A percentile compares a stretch with the other conserved stretches of the same genome.
Conservation (phyloP, 1,140 invertebrate genomes). For the Zeugodacus cucurbitae region DNA sequence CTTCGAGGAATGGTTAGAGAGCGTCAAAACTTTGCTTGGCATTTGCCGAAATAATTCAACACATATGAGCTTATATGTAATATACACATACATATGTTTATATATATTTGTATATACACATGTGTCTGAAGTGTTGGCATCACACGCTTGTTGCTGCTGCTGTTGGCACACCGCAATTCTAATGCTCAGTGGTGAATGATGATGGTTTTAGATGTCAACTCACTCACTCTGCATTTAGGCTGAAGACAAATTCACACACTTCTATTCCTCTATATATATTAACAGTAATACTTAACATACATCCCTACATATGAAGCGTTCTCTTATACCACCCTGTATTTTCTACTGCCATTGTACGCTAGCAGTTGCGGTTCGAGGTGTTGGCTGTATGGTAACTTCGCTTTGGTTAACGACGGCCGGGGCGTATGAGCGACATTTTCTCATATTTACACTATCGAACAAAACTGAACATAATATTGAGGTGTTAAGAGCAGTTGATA, state of each 20-base stretch:
- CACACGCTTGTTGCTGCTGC: neutral
- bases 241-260: neutral
- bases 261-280: neutral
- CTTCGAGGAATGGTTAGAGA: no score
- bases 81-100: neutral
- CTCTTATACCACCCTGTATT: neutral
- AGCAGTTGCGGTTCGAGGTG: neutral
- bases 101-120: neutral
- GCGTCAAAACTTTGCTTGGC: neutral
- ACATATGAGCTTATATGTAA: neutral
- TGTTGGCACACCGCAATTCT: conserved; percentile 36
- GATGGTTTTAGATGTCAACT: conserved; percentile 27
- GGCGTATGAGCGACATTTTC: neutral
- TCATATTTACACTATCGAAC: neutral
- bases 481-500: no score
- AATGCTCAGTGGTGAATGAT: conserved; percentile 36
- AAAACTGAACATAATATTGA: neutral
- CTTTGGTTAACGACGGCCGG: neutral
- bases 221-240: neutral
- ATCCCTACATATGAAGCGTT: neutral
- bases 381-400: neutral
- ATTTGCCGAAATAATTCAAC: neutral
- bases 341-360: neutral
- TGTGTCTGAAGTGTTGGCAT: neutral
- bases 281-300: no score